phyloP scores from a whole-genome alignment of 2,888 invertebrate genomes.

The Amphiduros pacificus region DNA sequence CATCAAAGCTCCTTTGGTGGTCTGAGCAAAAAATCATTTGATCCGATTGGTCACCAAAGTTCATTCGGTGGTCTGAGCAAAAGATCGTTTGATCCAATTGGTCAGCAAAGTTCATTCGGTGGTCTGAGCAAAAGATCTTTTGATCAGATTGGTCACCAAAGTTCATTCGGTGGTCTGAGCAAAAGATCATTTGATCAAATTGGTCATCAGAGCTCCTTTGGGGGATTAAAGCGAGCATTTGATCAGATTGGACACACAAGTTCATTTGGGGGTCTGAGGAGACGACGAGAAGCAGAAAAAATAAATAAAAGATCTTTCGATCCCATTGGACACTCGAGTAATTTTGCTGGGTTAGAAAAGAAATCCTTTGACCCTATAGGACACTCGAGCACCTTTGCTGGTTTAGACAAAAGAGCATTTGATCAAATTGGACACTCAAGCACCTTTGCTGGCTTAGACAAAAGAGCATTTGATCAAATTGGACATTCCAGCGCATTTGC shows the following conservation, averaged over 20 bases:
- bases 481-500: slow-evolving; percentile 2
- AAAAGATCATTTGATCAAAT: slow-evolving; percentile 15
- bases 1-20: slow-evolving; percentile 8
- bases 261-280: slow-evolving; percentile 6
- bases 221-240: slow-evolving; percentile 13
- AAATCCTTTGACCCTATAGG: slow-evolving; percentile 21
- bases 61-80: slow-evolving; percentile 6
- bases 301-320: slow-evolving; percentile 18
- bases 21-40: slow-evolving; percentile 5
- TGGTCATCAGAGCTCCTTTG: background rate
- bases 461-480: slow-evolving; percentile 17
- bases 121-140: background rate
- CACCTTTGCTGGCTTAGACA: slow-evolving; percentile 17
- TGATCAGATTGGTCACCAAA: slow-evolving; percentile 2
- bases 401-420: slow-evolving; percentile 15
- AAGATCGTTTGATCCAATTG: slow-evolving; percentile 7
- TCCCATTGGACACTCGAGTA: slow-evolving; percentile 10
- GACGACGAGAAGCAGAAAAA: background rate
- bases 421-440: slow-evolving; percentile 15
- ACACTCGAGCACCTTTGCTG: slow-evolving; percentile 13
- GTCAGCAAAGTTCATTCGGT: slow-evolving; percentile 2
- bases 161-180: slow-evolving; percentile 1
- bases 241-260: slow-evolving; percentile 11
- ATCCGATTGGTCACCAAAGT: slow-evolving; percentile 10
- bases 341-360: slow-evolving; percentile 17